phyloP scores from a whole-genome alignment of 2,797 vertebrate species.

The Poliocrania exsul region DNA sequence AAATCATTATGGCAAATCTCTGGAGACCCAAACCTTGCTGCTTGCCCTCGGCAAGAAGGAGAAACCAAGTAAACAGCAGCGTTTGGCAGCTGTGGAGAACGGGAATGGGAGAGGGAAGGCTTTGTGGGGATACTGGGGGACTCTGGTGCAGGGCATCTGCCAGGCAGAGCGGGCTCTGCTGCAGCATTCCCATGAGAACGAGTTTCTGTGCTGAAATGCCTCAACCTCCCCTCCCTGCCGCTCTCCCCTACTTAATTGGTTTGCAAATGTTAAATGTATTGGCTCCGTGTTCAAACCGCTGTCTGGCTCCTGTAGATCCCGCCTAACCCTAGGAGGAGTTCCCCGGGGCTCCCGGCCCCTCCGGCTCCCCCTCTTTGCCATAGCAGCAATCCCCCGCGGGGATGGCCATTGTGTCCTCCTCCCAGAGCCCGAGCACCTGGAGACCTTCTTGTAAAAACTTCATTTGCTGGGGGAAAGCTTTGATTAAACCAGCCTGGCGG shows the following conservation, averaged over 20 bases:
- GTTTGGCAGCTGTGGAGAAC: background rate
- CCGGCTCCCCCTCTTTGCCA: background rate
- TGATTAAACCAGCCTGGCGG: slow-evolving; percentile 59
- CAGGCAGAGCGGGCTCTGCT: background rate
- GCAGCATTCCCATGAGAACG: background rate
- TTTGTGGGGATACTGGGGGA: fast-evolving
- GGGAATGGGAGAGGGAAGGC: background rate
- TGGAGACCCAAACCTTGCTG: background rate
- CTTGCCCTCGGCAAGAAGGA: background rate
- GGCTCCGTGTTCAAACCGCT: slow-evolving; percentile 23
- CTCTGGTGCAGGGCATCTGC: background rate
- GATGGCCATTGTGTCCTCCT: slow-evolving; percentile 9
- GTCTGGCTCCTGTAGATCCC: slow-evolving; percentile 36
- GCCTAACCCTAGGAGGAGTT: slow-evolving; percentile 8
- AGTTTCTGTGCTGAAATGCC: background rate
- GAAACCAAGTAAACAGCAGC: background rate
- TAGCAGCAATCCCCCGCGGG: slow-evolving; percentile 11
- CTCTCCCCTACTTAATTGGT: background rate
- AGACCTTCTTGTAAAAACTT: slow-evolving; percentile 61
- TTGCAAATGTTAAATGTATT: background rate
- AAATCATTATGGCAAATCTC: background rate
- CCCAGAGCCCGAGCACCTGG: slow-evolving; percentile 32
- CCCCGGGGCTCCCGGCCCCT: background rate
- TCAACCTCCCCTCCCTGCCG: background rate
- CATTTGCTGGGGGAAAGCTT: slow-evolving; percentile 41